These are phyloP conservation scores for Zapus hudsonius DNA, from an alignment of 2,113 vertebrate genomes.

Conservation along the genomic window DNA sequence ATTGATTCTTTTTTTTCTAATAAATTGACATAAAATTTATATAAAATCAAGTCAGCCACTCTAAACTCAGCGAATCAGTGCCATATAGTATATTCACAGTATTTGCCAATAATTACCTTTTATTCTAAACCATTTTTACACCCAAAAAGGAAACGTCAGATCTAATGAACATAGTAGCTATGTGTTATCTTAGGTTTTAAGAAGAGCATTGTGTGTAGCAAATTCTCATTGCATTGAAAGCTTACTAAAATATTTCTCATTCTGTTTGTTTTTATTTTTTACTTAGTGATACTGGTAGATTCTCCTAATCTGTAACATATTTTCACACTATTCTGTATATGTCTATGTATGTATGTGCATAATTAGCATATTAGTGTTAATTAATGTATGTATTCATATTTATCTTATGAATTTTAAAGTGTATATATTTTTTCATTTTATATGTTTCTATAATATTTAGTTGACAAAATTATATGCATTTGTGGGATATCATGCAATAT, in stretches of 20 bases:
- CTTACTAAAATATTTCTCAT: background rate
- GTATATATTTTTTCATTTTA: slow-evolving; percentile 17
- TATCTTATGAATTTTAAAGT: background rate
- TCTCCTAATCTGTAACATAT: background rate
- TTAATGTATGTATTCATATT: background rate
- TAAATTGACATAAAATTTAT: background rate
- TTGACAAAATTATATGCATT: background rate
- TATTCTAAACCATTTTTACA: background rate
- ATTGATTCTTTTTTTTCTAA: background rate
- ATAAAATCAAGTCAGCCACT: background rate
- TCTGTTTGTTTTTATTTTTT: background rate
- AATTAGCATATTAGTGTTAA: background rate
- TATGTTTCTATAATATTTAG: background rate
- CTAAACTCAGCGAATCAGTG: background rate
- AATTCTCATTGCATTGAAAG: background rate
- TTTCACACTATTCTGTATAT: background rate
- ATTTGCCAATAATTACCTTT: background rate
- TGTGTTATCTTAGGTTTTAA: background rate
- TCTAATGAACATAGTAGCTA: background rate
- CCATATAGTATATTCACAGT: background rate
- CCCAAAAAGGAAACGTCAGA: background rate
- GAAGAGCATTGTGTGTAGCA: background rate
- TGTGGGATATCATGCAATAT: background rate
- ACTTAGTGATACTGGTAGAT: background rate
- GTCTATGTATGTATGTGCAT: background rate